Evolutionary conservation across 2,797 vertebrate genomes (phyloP).

Genomic region (Merluccius polli): DNA sequence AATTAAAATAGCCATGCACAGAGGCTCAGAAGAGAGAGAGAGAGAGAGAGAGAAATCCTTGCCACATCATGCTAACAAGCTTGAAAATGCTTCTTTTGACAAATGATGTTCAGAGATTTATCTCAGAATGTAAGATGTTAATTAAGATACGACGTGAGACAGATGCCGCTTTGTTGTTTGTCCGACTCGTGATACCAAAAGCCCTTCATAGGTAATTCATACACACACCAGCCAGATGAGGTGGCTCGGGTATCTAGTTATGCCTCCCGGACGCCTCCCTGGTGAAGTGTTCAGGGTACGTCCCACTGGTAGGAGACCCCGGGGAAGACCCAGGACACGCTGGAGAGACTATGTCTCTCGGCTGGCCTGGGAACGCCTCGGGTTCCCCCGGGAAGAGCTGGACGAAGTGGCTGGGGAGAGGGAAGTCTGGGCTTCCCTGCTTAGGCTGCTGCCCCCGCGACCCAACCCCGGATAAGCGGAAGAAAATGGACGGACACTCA

Average conservation of each 20-base stretch:
- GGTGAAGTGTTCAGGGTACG: too few relatives aligned
- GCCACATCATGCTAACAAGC: not conserved
- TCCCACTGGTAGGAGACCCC: too few relatives aligned
- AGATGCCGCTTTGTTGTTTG: not conserved
- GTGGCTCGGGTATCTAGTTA: too few relatives aligned
- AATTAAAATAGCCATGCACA: not conserved
- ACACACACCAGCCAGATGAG: not conserved
- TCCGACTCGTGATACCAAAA: not conserved
- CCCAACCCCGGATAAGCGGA: too few relatives aligned
- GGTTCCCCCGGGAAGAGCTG: too few relatives aligned
- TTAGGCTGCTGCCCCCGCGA: too few relatives aligned
- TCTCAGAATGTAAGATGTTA: not conserved
- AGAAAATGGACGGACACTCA: not conserved
- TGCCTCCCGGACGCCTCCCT: too few relatives aligned
- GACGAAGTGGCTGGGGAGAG: too few relatives aligned
- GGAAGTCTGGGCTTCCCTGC: too few relatives aligned
- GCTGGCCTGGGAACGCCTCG: too few relatives aligned
- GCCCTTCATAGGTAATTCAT: not conserved
- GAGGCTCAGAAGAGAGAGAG: not conserved
- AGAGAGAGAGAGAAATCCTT: not conserved
- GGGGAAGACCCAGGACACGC: too few relatives aligned
- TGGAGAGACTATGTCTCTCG: too few relatives aligned
- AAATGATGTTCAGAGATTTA: not conserved
- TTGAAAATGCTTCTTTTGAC: conserved; percentile 5
- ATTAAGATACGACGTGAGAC: not conserved